Evolutionary conservation across 1,140 invertebrate species (phyloP).

Genomic region (Paramacrobiotus metropolitanus): DNA sequence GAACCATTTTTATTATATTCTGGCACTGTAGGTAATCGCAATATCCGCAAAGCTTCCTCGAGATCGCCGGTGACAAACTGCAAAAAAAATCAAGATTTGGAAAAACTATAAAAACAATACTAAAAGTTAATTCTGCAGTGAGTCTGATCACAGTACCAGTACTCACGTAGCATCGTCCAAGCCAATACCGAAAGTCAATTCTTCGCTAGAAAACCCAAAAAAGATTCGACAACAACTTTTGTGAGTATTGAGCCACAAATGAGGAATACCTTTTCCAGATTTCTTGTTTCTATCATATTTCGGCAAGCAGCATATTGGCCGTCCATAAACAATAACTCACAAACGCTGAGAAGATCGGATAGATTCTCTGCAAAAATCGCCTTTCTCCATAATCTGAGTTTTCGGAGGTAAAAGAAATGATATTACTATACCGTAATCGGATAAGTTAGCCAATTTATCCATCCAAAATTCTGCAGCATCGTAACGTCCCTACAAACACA

Average conservation of each 20-base stretch:
- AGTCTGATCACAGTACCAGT: background rate
- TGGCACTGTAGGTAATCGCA: too few relatives aligned
- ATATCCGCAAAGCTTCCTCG: background rate
- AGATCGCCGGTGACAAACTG: background rate
- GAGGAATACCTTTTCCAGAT: background rate
- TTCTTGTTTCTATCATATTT: background rate
- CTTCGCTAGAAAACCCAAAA: background rate
- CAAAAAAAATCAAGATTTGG: background rate
- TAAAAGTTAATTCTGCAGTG: background rate
- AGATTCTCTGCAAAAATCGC: background rate
- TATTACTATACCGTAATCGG: background rate
- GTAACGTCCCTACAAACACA: background rate
- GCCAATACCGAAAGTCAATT: background rate
- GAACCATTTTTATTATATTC: too few relatives aligned
- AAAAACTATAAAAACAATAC: background rate
- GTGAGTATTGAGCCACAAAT: background rate
- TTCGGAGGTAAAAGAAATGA: too few relatives aligned
- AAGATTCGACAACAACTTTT: background rate
- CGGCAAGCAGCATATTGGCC: background rate
- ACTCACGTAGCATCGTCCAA: background rate
- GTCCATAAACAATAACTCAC: background rate
- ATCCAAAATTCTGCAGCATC: constrained; percentile 1
- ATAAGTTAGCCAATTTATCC: background rate
- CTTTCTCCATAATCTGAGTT: too few relatives aligned
- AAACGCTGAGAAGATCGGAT: background rate